These are phyloP conservation scores for Corydoras maculifer DNA, from an alignment of 2,113 vertebrate species.

Conservation along the genomic window DNA sequence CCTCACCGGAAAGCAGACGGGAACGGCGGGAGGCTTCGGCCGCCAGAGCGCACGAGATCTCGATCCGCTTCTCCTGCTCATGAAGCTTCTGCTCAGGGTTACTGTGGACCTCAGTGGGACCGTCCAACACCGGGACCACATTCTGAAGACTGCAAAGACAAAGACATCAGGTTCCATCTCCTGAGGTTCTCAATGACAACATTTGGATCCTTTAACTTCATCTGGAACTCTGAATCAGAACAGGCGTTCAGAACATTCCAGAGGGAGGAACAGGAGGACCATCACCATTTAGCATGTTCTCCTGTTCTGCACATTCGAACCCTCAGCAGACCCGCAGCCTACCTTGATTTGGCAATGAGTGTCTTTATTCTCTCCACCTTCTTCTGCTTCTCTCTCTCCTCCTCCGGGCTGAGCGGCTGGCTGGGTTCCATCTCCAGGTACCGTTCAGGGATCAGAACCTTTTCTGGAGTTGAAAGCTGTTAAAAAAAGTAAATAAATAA, in stretches of 20 bases:
- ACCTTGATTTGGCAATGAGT: slow-evolving; percentile 96
- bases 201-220: too few species aligned
- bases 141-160: slow-evolving; percentile 79
- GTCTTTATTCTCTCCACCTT: slow-evolving; percentile 95
- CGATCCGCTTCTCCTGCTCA: slow-evolving; percentile 94
- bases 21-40: slow-evolving; percentile 90
- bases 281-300: too few species aligned
- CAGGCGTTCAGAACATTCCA: too few species aligned
- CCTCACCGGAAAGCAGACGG: slow-evolving; percentile 91
- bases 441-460: slow-evolving; percentile 83
- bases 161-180: neutral
- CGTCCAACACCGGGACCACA: slow-evolving; percentile 79
- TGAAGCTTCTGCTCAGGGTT: slow-evolving; percentile 84
- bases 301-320: too few species aligned
- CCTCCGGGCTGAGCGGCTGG: slow-evolving; percentile 81
- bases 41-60: slow-evolving; percentile 90
- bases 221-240: too few species aligned
- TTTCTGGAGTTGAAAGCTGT: slow-evolving; percentile 79
- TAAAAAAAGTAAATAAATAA: neutral
- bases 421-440: slow-evolving; percentile 78
- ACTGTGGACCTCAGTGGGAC: slow-evolving; percentile 70
- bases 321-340: slow-evolving; percentile 13
- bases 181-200: too few species aligned
- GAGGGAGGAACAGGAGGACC: too few species aligned
- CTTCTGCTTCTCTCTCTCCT: slow-evolving; percentile 89